phyloP scores from a whole-genome alignment of 2,113 vertebrate genomes.

The Sinocyclocheilus anophthalmus region DNA sequence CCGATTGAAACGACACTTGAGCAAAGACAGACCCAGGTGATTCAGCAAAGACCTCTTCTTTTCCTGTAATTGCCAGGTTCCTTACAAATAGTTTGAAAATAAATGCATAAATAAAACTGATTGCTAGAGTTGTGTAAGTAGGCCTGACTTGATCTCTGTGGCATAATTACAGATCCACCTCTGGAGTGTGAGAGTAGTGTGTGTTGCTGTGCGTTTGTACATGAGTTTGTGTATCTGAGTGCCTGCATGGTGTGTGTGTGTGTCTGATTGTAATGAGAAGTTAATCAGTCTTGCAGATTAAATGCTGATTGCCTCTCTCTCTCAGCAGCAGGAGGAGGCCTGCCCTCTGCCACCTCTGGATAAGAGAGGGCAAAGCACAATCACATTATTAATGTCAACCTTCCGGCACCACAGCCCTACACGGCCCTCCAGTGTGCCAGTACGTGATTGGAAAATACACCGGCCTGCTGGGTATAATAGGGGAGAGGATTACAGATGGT shows the following conservation, averaged over 20 bases:
- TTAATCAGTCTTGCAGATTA: conserved; percentile 78
- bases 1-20: not conserved
- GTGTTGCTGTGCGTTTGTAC: not conserved
- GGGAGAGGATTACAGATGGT: not conserved
- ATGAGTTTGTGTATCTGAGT: conserved; percentile 35
- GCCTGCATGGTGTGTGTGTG: conserved; percentile 62
- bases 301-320: conserved; percentile 64
- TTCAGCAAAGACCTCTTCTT: not conserved
- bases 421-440: conserved; percentile 16
- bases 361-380: conserved; percentile 52
- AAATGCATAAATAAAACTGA: conserved; percentile 60
- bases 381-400: conserved; percentile 68
- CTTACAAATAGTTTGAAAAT: conserved; percentile 36
- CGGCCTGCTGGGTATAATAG: not conserved
- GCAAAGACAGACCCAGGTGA: not conserved
- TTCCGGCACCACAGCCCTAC: conserved; percentile 44
- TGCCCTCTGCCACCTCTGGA: conserved; percentile 58
- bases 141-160: conserved; percentile 14
- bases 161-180: conserved; percentile 70
- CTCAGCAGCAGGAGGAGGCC: conserved; percentile 54
- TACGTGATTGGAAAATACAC: conserved; percentile 36
- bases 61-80: not conserved
- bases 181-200: conserved; percentile 30
- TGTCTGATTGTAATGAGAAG: conserved; percentile 76
- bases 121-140: not conserved